phyloP scores from a whole-genome alignment of 2,888 invertebrate genomes.

The Lamproptera curius region DNA sequence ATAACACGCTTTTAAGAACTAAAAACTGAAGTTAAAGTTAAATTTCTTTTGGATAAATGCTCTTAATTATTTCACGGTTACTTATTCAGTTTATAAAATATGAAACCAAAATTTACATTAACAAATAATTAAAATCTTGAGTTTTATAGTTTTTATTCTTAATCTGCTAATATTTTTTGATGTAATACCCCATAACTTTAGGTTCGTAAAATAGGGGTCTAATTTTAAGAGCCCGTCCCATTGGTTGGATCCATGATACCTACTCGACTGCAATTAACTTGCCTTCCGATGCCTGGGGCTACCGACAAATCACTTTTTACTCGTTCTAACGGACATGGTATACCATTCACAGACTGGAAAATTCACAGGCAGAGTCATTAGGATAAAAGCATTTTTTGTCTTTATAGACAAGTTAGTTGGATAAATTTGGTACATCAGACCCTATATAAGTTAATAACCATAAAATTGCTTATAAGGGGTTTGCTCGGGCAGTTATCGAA shows the following conservation, averaged over 20 bases:
- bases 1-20: too few species aligned
- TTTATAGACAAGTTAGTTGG: constrained; percentile 30
- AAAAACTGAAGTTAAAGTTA: too few species aligned
- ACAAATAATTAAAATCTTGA: too few species aligned
- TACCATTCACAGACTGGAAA: constrained; percentile 16
- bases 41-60: too few species aligned
- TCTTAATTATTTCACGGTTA: too few species aligned
- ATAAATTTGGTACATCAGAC: constrained; percentile 42
- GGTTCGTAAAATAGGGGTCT: constrained; percentile 31
- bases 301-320: constrained; percentile 62
- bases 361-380: neutral
- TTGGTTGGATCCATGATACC: constrained; percentile 64
- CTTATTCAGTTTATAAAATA: too few species aligned
- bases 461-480: constrained; percentile 55
- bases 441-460: constrained; percentile 46
- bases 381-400: constrained; percentile 22
- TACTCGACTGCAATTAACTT: constrained; percentile 63
- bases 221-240: constrained; percentile 55
- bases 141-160: constrained; percentile 1
- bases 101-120: too few species aligned
- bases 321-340: constrained; percentile 31
- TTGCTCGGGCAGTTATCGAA: constrained; percentile 54
- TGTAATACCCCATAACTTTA: constrained; percentile 6
- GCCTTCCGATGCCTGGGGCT: constrained; percentile 61
- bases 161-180: neutral